These are phyloP conservation scores for Trachelus iudaicus DNA, from an alignment of 2,888 invertebrate species.

Conservation along the genomic window DNA sequence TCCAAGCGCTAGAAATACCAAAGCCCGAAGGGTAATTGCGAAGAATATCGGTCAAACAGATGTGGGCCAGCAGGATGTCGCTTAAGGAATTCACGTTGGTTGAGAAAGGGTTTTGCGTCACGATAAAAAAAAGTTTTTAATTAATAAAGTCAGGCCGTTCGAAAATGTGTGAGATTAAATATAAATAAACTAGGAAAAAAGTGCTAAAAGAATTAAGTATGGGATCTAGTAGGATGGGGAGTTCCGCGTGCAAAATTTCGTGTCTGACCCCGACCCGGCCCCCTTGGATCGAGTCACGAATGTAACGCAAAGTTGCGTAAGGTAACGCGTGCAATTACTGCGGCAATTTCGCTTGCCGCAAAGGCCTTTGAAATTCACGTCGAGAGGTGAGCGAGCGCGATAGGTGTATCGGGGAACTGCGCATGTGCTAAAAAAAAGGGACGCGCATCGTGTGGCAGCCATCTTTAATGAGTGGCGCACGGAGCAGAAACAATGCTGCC, in stretches of 20 bases:
- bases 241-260: not conserved
- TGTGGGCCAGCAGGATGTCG: slow-evolving; percentile 4
- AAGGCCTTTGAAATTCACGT: not conserved
- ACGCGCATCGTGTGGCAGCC: not conserved
- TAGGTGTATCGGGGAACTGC: not conserved
- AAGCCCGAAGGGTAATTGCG: not conserved
- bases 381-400: not conserved
- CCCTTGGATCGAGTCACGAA: not conserved
- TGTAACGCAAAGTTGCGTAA: not conserved
- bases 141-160: not conserved
- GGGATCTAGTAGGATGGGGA: not conserved
- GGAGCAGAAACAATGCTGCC: not conserved
- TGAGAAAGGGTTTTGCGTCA: not conserved
- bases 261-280: not conserved
- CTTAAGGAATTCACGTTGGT: not conserved
- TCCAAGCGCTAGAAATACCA: not conserved
- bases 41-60: not conserved
- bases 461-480: not conserved
- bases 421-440: not conserved
- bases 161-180: not conserved
- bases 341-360: not conserved
- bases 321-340: not conserved
- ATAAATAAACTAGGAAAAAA: not conserved
- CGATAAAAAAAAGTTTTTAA: not conserved
- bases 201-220: not conserved